phyloP scores from a whole-genome alignment of 1,140 invertebrate species.

The Trachymyrmex septentrionalis region DNA sequence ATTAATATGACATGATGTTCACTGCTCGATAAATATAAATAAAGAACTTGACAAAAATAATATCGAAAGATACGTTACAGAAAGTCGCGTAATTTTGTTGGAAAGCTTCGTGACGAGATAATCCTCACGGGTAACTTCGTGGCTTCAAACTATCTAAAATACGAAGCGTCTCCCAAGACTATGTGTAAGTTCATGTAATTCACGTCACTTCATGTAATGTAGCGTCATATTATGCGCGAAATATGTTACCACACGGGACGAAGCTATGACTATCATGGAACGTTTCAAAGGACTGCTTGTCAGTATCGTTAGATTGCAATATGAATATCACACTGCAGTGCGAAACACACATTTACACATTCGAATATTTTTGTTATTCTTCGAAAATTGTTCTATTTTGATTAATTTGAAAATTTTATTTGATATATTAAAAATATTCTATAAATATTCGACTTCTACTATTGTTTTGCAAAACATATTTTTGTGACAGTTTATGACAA shows the following conservation, averaged over 20 bases:
- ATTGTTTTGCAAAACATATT: not conserved
- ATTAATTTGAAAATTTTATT: not conserved
- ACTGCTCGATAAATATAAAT: not conserved
- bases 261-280: constrained; percentile 21
- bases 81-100: constrained; percentile 34
- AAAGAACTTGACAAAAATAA: not conserved
- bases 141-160: constrained; percentile 51
- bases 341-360: not conserved
- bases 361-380: not conserved
- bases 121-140: constrained; percentile 39
- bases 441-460: constrained; percentile 1
- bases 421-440: not conserved
- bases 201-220: constrained; percentile 51
- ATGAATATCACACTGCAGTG: not conserved
- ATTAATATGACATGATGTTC: constrained; percentile 1
- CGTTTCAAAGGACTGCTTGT: constrained; percentile 32
- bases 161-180: constrained; percentile 31
- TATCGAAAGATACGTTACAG: not conserved
- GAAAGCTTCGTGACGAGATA: constrained; percentile 31
- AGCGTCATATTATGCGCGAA: constrained; percentile 54
- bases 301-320: not conserved
- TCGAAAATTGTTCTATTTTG: not conserved
- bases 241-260: constrained; percentile 41
- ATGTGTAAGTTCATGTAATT: constrained; percentile 41
- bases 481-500: not conserved